Conservation (phyloP, 1,140 invertebrate genomes). For the Dryas iulia region DNA sequence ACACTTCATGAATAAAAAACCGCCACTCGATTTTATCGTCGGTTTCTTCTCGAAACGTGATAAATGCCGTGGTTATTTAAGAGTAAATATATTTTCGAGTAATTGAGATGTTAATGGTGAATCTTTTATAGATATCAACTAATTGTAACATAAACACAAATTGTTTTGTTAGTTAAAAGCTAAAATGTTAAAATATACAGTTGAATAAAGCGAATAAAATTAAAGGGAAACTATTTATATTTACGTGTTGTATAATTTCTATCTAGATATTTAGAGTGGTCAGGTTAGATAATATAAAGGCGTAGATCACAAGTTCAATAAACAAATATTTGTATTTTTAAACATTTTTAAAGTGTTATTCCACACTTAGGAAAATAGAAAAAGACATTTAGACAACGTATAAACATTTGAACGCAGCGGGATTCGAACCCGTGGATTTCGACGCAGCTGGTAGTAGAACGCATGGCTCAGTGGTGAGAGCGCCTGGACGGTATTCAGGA, state of each 20-base stretch:
- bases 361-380: too few species aligned
- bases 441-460: too few species aligned
- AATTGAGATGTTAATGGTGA: slow-evolving; percentile 13
- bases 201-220: background rate
- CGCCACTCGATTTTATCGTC: slow-evolving; percentile 9
- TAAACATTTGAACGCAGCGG: too few species aligned
- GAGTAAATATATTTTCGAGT: slow-evolving; percentile 3
- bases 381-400: too few species aligned
- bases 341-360: too few species aligned
- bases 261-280: too few species aligned
- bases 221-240: background rate
- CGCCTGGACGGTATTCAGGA: too few species aligned
- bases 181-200: background rate
- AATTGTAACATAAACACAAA: background rate
- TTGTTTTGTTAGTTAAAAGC: background rate
- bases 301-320: background rate
- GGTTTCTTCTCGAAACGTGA: slow-evolving; percentile 6
- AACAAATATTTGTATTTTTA: too few species aligned
- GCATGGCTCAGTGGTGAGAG: too few species aligned
- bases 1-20: slow-evolving; percentile 29
- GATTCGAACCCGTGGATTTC: too few species aligned
- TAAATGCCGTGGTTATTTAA: background rate
- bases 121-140: background rate
- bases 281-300: background rate
- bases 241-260: too few species aligned